Evolutionary conservation across 2,113 vertebrate genomes (phyloP).

Genomic region (Cyprinodon tularosa): DNA sequence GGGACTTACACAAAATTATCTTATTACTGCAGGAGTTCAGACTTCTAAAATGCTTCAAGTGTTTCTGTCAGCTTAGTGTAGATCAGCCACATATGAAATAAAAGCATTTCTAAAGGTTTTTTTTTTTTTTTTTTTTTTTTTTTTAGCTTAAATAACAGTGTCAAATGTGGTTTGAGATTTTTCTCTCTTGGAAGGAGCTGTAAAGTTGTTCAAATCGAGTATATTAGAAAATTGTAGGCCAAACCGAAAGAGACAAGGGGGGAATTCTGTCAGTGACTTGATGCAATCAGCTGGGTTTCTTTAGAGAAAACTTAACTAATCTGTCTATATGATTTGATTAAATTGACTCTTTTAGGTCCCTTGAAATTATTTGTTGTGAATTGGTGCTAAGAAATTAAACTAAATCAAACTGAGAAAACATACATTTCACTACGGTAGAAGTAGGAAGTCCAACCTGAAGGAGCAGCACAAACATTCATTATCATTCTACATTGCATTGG

Average conservation of each 20-base stretch:
- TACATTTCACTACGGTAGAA: constrained; percentile 13
- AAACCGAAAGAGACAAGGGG: background rate
- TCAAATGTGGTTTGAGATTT: background rate
- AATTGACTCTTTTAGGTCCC: constrained; percentile 6
- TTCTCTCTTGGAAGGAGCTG: background rate
- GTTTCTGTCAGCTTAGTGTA: constrained; percentile 2
- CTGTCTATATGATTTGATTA: constrained; percentile 2
- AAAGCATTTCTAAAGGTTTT: background rate
- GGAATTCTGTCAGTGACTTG: too few species aligned
- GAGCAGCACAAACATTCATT: constrained; percentile 64
- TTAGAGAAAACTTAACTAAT: background rate
- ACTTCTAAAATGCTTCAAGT: constrained; percentile 19
- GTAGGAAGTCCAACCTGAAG: constrained; percentile 57
- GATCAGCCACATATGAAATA: constrained; percentile 1
- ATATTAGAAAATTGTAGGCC: background rate
- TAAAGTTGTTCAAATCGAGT: background rate
- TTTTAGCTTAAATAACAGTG: background rate
- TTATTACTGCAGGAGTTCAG: constrained; percentile 22
- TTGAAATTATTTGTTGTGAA: too few species aligned
- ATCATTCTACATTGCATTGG: constrained; percentile 61
- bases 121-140: constrained; percentile 5
- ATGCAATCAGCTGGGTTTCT: too few species aligned
- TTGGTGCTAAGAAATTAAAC: too few species aligned
- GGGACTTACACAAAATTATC: background rate
- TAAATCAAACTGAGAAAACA: constrained; percentile 12